Evolutionary conservation across 1,140 invertebrate genomes (phyloP).

Genomic region (Polypedilum pembai): DNA sequence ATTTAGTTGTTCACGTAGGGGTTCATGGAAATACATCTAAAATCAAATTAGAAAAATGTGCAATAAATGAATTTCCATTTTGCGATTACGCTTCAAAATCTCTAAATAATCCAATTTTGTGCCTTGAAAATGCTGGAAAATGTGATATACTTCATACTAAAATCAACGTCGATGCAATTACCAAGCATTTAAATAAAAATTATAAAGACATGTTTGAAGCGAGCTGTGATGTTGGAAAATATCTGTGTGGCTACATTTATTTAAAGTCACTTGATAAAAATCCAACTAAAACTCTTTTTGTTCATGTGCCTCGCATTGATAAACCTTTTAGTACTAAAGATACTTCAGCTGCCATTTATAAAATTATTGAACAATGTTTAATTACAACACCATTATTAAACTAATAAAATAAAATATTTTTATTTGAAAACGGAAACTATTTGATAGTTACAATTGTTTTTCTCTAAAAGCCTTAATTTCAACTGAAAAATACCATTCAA

Average conservation of each 20-base stretch:
- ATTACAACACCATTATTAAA: background rate
- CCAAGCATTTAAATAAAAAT: slow-evolving; percentile 42
- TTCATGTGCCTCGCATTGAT: slow-evolving; percentile 56
- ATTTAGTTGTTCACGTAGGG: slow-evolving; percentile 38
- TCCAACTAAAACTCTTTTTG: slow-evolving; percentile 46
- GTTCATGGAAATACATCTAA: slow-evolving; percentile 46
- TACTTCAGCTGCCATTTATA: slow-evolving; percentile 47
- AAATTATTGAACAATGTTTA: slow-evolving; percentile 45
- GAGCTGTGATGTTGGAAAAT: slow-evolving; percentile 42
- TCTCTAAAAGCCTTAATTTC: slow-evolving; percentile 15
- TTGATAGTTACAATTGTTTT: background rate
- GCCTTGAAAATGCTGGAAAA: slow-evolving; percentile 36
- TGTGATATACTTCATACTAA: slow-evolving; percentile 40
- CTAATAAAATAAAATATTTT: no score
- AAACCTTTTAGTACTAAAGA: slow-evolving; percentile 46
- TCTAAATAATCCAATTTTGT: slow-evolving; percentile 38
- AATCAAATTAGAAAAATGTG: slow-evolving; percentile 49
- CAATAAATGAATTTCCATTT: slow-evolving; percentile 47
- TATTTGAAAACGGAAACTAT: no score
- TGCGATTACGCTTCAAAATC: slow-evolving; percentile 43
- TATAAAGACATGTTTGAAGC: background rate
- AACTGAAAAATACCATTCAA: background rate
- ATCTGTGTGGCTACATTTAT: slow-evolving; percentile 57
- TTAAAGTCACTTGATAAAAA: slow-evolving; percentile 51
- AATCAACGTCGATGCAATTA: slow-evolving; percentile 46